Conservation (phyloP, 2,113 vertebrate genomes). For the Zosterops hypoxanthus region DNA sequence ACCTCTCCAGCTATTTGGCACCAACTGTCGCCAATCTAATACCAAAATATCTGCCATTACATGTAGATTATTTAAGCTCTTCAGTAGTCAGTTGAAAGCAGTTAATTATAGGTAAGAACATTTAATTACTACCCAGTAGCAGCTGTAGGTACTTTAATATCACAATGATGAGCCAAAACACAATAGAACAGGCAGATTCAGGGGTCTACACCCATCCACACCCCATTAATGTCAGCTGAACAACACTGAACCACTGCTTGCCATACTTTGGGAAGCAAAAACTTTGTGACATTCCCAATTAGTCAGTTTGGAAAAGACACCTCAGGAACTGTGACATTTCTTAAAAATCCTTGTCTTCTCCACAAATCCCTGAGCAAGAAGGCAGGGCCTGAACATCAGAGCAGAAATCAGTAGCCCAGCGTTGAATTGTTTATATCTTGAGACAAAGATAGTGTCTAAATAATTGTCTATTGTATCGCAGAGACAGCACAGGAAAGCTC, state of each 20-base stretch:
- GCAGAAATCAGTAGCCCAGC: not conserved
- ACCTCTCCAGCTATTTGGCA: not conserved
- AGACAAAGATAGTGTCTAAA: constrained; percentile 42
- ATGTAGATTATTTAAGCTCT: not conserved
- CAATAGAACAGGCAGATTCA: not conserved
- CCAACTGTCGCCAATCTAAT: not conserved
- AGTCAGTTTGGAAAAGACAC: not conserved
- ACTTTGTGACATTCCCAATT: not conserved
- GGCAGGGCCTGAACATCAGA: not conserved
- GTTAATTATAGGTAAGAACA: constrained; percentile 14
- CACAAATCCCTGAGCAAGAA: not conserved
- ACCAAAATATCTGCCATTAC: not conserved
- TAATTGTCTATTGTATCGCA: constrained; percentile 60
- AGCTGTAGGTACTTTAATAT: not conserved
- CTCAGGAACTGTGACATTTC: not conserved
- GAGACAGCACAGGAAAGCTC: constrained; percentile 68
- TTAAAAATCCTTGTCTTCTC: not conserved
- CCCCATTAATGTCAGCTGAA: not conserved
- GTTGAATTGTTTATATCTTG: constrained; percentile 21
- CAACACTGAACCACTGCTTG: not conserved
- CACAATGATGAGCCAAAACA: not conserved
- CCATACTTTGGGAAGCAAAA: not conserved
- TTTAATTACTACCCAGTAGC: not conserved
- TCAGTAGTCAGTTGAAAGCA: not conserved
- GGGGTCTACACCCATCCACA: constrained; percentile 2